Conservation (phyloP, 2,888 invertebrate genomes). For the Pseudococcus viburni region DNA sequence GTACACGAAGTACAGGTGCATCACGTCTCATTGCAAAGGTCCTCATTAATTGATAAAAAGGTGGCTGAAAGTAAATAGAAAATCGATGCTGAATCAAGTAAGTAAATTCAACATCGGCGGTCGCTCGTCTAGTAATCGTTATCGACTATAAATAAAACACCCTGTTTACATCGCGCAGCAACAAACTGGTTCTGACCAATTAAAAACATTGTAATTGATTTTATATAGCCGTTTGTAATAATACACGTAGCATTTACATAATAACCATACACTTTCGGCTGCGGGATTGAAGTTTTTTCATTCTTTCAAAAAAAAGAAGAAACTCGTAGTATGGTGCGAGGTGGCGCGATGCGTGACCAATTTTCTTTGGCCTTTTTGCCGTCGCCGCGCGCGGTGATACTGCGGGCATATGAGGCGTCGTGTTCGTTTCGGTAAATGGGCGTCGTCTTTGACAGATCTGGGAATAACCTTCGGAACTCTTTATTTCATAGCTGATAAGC, state of each 20-base stretch:
- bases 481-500: background rate
- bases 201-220: constrained; percentile 39
- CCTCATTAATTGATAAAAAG: no score
- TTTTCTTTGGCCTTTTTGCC: constrained; percentile 6
- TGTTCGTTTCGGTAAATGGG: constrained; percentile 1
- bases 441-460: constrained; percentile 6
- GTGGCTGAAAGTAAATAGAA: background rate
- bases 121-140: background rate
- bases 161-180: background rate
- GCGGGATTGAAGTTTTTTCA: background rate
- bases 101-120: background rate
- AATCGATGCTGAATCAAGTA: background rate
- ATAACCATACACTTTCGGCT: constrained; percentile 13
- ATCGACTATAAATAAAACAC: background rate
- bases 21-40: background rate
- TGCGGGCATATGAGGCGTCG: constrained; percentile 11
- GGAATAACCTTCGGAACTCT: constrained; percentile 9
- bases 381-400: background rate
- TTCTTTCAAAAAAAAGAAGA: background rate
- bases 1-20: background rate
- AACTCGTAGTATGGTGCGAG: background rate
- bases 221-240: constrained; percentile 20
- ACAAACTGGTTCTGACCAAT: constrained; percentile 34
- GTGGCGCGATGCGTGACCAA: constrained; percentile 7
- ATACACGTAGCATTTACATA: constrained; percentile 27